Conservation (phyloP, 2,113 vertebrate species). For the Uria lomvia region DNA sequence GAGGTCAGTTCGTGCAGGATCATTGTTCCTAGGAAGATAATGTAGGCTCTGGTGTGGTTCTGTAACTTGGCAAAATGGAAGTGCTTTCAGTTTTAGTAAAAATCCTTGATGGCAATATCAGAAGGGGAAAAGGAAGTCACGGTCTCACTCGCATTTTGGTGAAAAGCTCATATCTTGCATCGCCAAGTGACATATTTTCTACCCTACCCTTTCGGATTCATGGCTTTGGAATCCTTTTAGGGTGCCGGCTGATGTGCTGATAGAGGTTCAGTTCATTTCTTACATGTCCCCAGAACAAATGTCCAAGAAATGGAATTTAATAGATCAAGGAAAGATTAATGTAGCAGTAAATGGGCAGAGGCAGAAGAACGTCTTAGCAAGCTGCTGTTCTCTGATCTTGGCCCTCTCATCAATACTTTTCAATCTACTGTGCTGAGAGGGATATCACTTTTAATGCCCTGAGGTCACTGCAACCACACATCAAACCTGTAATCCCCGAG, state of each 20-base stretch:
- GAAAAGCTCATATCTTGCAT: background rate
- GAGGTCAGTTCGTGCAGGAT: background rate
- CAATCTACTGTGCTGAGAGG: slow-evolving; percentile 47
- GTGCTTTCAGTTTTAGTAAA: background rate
- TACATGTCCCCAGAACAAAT: slow-evolving; percentile 1
- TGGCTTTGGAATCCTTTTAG: background rate
- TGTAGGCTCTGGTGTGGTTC: background rate
- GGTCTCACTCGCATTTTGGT: background rate
- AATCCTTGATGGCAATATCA: background rate
- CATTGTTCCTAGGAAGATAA: background rate
- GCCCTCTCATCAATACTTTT: slow-evolving; percentile 69
- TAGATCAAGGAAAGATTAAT: slow-evolving; percentile 66
- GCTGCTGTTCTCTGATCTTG: slow-evolving; percentile 25
- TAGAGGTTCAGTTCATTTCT: background rate
- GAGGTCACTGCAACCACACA: slow-evolving; percentile 25
- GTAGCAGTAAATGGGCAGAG: slow-evolving; percentile 58
- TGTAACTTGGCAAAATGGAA: background rate
- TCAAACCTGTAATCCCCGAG: slow-evolving; percentile 34
- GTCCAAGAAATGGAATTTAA: slow-evolving; percentile 24
- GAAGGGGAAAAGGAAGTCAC: background rate
- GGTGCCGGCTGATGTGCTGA: background rate
- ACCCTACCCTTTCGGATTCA: background rate
- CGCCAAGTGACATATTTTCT: background rate
- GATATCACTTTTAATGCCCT: slow-evolving; percentile 33
- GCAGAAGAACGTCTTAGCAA: slow-evolving; percentile 43